Conservation (phyloP, 2,113 vertebrate genomes). For the Corynorhinus townsendii region DNA sequence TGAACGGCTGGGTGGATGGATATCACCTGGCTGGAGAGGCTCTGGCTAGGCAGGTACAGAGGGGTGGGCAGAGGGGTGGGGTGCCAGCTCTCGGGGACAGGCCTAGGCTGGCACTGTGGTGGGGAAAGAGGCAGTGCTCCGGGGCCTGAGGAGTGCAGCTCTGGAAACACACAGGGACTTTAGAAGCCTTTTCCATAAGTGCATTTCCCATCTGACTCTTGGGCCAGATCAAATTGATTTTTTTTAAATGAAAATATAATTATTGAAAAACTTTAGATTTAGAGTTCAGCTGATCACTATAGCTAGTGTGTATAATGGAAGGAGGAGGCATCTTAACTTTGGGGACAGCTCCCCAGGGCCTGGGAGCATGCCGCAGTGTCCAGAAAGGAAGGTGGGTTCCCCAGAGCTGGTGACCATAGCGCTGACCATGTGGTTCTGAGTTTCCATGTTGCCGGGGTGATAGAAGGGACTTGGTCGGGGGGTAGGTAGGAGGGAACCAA, state of each 20-base stretch:
- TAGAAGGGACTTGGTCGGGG: background rate
- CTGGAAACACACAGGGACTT: background rate
- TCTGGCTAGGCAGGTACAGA: background rate
- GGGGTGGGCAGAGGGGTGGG: too few species aligned
- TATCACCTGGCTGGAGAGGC: background rate
- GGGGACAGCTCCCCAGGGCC: background rate
- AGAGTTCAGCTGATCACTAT: fast-evolving
- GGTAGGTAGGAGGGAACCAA: background rate
- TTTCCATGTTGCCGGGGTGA: background rate
- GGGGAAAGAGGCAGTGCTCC: too few species aligned
- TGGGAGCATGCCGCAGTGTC: fast-evolving
- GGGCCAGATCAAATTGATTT: background rate
- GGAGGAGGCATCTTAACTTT: background rate
- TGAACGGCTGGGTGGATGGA: fast-evolving
- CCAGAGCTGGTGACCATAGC: fast-evolving
- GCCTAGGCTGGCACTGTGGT: background rate
- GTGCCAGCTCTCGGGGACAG: background rate
- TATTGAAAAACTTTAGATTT: background rate
- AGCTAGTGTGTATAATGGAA: background rate
- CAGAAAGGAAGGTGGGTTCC: background rate
- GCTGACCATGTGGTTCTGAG: fast-evolving
- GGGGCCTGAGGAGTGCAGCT: background rate
- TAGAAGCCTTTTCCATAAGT: background rate
- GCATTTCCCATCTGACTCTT: background rate
- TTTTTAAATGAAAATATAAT: background rate